Evolutionary conservation across 2,113 vertebrate species (phyloP).

Genomic region (Phyllostomus hastatus): DNA sequence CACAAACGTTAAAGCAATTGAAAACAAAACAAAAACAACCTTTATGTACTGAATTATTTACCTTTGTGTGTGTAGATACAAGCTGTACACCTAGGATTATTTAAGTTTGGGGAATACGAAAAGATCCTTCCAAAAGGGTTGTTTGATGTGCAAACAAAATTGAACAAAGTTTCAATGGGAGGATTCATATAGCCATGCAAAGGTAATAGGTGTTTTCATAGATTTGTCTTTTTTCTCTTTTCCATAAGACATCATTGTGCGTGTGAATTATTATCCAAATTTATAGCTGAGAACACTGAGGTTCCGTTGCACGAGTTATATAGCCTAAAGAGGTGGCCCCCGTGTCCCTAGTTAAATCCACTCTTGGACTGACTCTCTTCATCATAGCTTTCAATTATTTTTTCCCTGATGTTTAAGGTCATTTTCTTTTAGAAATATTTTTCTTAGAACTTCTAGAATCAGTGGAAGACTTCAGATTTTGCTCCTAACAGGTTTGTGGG

Average conservation of each 20-base stretch:
- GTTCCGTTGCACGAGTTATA: neutral
- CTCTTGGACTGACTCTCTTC: neutral
- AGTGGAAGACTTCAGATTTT: neutral
- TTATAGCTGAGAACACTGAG: neutral
- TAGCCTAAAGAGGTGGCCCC: neutral
- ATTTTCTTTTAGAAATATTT: neutral
- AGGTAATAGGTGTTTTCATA: neutral
- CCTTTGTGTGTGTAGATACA: neutral
- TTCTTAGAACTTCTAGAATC: neutral
- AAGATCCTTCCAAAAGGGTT: neutral
- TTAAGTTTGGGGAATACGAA: neutral
- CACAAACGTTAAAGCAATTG: neutral
- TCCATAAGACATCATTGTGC: neutral
- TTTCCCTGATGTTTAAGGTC: neutral
- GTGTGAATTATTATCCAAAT: neutral
- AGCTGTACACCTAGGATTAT: neutral
- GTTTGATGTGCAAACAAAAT: neutral
- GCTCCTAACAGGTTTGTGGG: neutral
- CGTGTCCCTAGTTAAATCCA: neutral
- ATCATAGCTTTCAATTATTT: neutral
- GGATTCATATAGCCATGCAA: neutral
- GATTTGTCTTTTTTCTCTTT: neutral
- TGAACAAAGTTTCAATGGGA: neutral
- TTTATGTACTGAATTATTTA: neutral
- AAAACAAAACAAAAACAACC: neutral